These are phyloP conservation scores for Drosophila virilis DNA, from an alignment of 1,140 invertebrate species.

Conservation along the genomic window DNA sequence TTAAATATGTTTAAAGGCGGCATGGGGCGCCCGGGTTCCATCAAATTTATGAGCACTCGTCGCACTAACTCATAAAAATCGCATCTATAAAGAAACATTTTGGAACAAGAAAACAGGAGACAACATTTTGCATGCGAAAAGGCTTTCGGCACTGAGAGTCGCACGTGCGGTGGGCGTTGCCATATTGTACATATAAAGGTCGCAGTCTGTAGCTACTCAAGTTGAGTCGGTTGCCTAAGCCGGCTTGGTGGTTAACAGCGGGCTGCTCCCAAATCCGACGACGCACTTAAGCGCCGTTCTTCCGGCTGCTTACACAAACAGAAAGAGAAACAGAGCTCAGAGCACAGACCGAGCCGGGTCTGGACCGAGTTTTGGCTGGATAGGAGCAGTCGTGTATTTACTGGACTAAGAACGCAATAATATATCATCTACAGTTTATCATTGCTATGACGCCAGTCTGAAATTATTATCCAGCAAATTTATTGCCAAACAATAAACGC, in stretches of 20 bases:
- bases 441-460: constrained; percentile 84
- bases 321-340: constrained; percentile 13
- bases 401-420: constrained; percentile 81
- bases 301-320: constrained; percentile 50
- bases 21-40: constrained; percentile 47
- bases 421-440: constrained; percentile 84
- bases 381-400: constrained; percentile 59
- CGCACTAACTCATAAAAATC: constrained; percentile 78
- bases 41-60: constrained; percentile 78
- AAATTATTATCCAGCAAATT: constrained; percentile 83
- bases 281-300: constrained; percentile 49
- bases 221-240: constrained; percentile 12
- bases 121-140: constrained; percentile 74
- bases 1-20: constrained; percentile 41
- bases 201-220: constrained; percentile 13
- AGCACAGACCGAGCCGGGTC: background rate
- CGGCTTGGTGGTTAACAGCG: constrained; percentile 30
- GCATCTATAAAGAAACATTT: constrained; percentile 46
- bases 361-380: background rate
- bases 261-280: constrained; percentile 45
- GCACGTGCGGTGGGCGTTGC: constrained; percentile 12
- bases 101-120: constrained; percentile 47
- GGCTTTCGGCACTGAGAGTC: constrained; percentile 38
- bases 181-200: constrained; percentile 11
- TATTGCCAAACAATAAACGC: constrained; percentile 82